Evolutionary conservation across 2,888 invertebrate genomes (phyloP).

Genomic region (Gymnosoma rotundatum): DNA sequence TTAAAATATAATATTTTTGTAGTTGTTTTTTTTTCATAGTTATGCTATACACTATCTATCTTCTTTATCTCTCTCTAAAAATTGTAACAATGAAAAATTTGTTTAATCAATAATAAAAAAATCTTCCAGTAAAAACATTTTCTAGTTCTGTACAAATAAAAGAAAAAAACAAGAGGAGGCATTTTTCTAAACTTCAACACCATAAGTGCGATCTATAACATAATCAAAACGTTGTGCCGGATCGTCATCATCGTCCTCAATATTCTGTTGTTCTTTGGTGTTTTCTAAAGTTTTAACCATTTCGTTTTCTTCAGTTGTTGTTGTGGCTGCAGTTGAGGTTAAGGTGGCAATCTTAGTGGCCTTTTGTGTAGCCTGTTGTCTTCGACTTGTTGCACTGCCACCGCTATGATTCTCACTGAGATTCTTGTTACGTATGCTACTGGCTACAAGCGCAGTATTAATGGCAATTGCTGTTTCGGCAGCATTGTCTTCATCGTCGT

Average conservation of each 20-base stretch:
- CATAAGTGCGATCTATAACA: conserved; percentile 91
- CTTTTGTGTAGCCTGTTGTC: conserved; percentile 71
- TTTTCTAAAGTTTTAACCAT: conserved; percentile 43
- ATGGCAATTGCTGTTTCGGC: conserved; percentile 79
- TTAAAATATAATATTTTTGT: conserved; percentile 68
- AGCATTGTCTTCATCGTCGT: conserved; percentile 76
- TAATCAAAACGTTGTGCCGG: conserved; percentile 86
- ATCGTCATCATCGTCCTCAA: conserved; percentile 77
- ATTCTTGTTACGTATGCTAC: conserved; percentile 81
- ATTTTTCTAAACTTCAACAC: conserved; percentile 90
- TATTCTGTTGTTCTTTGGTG: conserved; percentile 66
- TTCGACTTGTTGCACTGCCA: conserved; percentile 63
- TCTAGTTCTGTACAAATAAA: conserved; percentile 42
- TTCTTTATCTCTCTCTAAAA: conserved; percentile 67
- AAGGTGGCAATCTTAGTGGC: conserved; percentile 65
- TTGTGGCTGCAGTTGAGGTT: conserved; percentile 50
- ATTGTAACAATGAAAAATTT: conserved; percentile 46
- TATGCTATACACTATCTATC: conserved; percentile 71
- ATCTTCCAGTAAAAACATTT: conserved; percentile 48
- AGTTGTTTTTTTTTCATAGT: conserved; percentile 5
- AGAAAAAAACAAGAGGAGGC: background rate
- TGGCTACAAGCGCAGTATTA: conserved; percentile 81
- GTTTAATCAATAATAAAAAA: conserved; percentile 38
- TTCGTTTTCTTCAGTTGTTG: conserved; percentile 42
- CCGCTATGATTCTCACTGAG: conserved; percentile 77